These are phyloP conservation scores for Reinhardtius hippoglossoides DNA, from an alignment of 2,113 vertebrate genomes.

Conservation along the genomic window DNA sequence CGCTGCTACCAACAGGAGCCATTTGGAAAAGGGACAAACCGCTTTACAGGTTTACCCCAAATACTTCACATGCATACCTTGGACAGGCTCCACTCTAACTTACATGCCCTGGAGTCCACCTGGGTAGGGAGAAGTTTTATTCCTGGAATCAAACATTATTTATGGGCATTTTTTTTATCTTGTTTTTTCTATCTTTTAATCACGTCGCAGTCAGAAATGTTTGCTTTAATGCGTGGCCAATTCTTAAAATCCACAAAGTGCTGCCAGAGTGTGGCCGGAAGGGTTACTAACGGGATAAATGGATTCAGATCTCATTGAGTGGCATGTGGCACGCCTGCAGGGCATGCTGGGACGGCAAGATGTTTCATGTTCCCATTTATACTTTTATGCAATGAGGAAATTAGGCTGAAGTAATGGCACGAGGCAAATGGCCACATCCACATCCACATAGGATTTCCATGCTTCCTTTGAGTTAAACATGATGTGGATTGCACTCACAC, in stretches of 20 bases:
- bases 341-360: slow-evolving; percentile 21
- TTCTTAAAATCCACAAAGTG: not conserved
- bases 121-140: slow-evolving; percentile 35
- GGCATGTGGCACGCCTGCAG: slow-evolving; percentile 56
- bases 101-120: not conserved
- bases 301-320: slow-evolving; percentile 8
- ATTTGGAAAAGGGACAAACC: slow-evolving; percentile 18
- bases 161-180: not conserved
- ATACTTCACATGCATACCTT: slow-evolving; percentile 25
- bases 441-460: slow-evolving; percentile 29
- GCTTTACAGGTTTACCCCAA: slow-evolving; percentile 33
- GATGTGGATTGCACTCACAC: slow-evolving; percentile 47
- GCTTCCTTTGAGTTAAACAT: slow-evolving; percentile 45
- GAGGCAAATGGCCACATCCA: slow-evolving; percentile 1
- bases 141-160: not conserved
- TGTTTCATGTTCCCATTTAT: slow-evolving; percentile 43
- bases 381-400: slow-evolving; percentile 44
- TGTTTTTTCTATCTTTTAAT: not conserved
- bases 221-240: too few relatives aligned
- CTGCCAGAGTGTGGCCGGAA: not conserved
- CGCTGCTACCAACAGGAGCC: not conserved
- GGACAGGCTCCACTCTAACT: not conserved
- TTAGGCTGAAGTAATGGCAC: slow-evolving; percentile 39
- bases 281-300: not conserved
- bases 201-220: not conserved